Base-by-base conservation (phyloP, 1,140 invertebrate species). In the Drosophila varians region DNA sequence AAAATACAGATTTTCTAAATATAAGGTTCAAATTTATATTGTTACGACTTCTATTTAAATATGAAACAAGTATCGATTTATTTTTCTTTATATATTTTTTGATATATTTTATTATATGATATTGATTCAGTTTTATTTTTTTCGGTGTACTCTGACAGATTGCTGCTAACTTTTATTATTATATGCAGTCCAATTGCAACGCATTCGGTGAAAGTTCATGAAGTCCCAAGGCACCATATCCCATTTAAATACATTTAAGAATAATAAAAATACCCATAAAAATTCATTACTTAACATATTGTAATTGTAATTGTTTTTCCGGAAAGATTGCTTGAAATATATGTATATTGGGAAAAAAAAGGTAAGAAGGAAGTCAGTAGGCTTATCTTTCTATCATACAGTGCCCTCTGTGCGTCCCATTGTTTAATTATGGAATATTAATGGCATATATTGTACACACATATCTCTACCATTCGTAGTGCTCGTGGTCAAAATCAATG, bases 401-500 rank as follows among this genome's bases (percentile, higher is more conserved):
- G 26, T 52, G 38, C 62, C 46, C 62, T 66, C 61, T 66, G 34
- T 23, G 58, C 45, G 62, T 66, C 36, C 62, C 58, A 66, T 66
- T 52, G 61, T 66, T 26, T 47, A 68, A 52, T 66, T 66, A 65
- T 65, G 60, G 60, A 65, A 65, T 43, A 55, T 74, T 73, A 73
- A 73, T 45, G 7, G 66, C 56, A 48, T 31, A 21, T 36, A 1
- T 2, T 14, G 12, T 16, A 42, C 38, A 42, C 14, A 42, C 8
- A 42, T 42, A 42, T 66, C 21, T 38, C 28, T 31, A 11, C 66
- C 68, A 71, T 38, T 46, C 55, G 47, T 46, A 71, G 69, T 31
- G 36, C 68, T 61, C 70, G 76, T 53, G 72, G 66, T 48, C 56
- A 55, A 54, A 69, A 76, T 80, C 66, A 70, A 87, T 74, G 82